Evolutionary conservation across 64 coral and sea anemone species (phyloP).

Genomic region (Montipora capricornis): DNA sequence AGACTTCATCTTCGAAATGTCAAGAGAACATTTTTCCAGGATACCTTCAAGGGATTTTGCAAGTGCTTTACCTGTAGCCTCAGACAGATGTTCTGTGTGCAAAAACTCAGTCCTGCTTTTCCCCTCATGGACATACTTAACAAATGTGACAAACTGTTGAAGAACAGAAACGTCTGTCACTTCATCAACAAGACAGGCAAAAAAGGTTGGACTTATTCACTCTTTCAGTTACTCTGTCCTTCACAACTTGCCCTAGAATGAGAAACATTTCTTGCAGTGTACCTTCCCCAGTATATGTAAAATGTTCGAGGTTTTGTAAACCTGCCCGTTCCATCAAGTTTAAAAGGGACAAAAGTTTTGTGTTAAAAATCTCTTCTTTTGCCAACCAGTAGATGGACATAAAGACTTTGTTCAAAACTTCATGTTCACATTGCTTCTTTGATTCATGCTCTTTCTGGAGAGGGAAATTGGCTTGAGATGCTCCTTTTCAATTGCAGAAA

Average conservation of each 20-base stretch:
- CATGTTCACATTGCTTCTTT: slow-evolving; percentile 25
- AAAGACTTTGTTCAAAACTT: slow-evolving; percentile 48
- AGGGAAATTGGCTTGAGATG: slow-evolving; percentile 38
- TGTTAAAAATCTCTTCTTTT: slow-evolving; percentile 52
- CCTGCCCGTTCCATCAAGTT: slow-evolving; percentile 32
- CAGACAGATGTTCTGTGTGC: slow-evolving; percentile 8
- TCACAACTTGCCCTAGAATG: slow-evolving; percentile 6
- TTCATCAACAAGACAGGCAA: slow-evolving; percentile 20
- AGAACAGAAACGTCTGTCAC: slow-evolving; percentile 14
- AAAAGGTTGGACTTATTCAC: neutral
- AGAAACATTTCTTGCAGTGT: slow-evolving; percentile 8
- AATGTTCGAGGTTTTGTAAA: slow-evolving; percentile 42
- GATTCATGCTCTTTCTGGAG: slow-evolving; percentile 45
- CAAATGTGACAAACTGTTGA: slow-evolving; percentile 20
- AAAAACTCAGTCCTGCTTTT: slow-evolving; percentile 2
- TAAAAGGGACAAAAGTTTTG: slow-evolving; percentile 31
- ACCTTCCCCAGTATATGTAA: slow-evolving; percentile 19
- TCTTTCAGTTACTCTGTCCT: neutral
- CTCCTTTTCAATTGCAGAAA: slow-evolving; percentile 54
- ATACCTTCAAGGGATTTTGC: slow-evolving; percentile 5
- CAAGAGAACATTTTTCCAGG: neutral
- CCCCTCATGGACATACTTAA: neutral
- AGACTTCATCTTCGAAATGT: slow-evolving; percentile 3
- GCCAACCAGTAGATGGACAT: slow-evolving; percentile 52
- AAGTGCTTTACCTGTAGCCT: slow-evolving; percentile 2